Evolutionary conservation across 2,113 vertebrate genomes (phyloP).

Genomic region (Melanotaenia duboulayi): DNA sequence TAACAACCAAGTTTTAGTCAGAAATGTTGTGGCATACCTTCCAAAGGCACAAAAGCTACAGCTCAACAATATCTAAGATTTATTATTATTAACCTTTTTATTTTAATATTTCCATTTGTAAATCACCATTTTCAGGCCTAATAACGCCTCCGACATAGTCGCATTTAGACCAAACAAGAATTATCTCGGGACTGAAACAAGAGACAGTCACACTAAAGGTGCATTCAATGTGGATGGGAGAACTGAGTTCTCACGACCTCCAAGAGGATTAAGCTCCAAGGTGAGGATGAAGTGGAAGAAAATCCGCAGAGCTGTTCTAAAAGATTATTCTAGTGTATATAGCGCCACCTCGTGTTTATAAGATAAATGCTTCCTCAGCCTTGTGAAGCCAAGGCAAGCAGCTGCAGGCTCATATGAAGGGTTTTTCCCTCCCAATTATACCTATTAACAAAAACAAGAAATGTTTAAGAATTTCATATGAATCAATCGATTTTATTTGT

Average conservation of each 20-base stretch:
- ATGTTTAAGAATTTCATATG: too few species aligned
- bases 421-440: too few species aligned
- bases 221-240: constrained; percentile 51
- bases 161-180: constrained; percentile 5
- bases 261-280: background rate
- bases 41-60: too few species aligned
- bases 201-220: constrained; percentile 2
- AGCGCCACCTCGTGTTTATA: constrained; percentile 46
- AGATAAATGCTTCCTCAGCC: background rate
- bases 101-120: background rate
- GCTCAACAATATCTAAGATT: too few species aligned
- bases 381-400: too few species aligned
- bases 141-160: constrained; percentile 32
- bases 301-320: background rate
- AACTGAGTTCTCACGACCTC: constrained; percentile 5
- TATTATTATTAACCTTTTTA: background rate
- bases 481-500: too few species aligned
- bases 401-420: too few species aligned
- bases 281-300: background rate
- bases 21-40: too few species aligned
- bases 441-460: too few species aligned
- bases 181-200: background rate
- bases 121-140: constrained; percentile 9
- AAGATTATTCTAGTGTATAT: background rate
- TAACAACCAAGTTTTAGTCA: too few species aligned